Evolutionary conservation across 2,888 invertebrate species (phyloP).

Genomic region (Tricholauxania praeusta): DNA sequence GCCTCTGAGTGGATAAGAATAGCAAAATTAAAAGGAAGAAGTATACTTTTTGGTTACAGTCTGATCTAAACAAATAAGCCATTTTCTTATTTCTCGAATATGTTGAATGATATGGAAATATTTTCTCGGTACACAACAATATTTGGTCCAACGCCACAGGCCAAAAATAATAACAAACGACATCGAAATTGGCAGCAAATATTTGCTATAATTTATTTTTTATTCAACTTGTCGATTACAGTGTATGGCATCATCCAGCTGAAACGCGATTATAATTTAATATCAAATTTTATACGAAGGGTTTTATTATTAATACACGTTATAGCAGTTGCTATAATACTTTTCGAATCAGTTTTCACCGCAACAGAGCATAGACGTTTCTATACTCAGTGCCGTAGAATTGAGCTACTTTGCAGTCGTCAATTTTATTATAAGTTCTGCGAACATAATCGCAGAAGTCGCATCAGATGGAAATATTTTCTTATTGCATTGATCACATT

Average conservation of each 20-base stretch:
- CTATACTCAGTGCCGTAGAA: not conserved
- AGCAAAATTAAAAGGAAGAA: too few relatives aligned
- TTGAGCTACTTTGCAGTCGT: not conserved
- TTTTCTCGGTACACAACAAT: not conserved
- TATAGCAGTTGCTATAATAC: not conserved
- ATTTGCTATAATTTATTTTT: not conserved
- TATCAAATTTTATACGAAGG: not conserved
- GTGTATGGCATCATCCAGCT: not conserved
- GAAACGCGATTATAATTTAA: not conserved
- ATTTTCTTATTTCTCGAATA: too few relatives aligned
- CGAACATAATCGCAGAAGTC: not conserved
- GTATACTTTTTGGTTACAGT: too few relatives aligned
- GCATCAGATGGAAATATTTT: not conserved
- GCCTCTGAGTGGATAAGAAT: too few relatives aligned
- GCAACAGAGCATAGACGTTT: not conserved
- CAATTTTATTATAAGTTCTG: not conserved
- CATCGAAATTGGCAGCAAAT: not conserved
- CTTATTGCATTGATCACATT: not conserved
- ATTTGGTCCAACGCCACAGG: not conserved
- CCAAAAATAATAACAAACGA: not conserved
- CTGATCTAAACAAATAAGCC: too few relatives aligned
- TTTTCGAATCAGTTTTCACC: not conserved
- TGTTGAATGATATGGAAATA: too few relatives aligned
- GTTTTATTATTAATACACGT: not conserved
- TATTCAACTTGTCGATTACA: not conserved